Evolutionary conservation across 53 echinoderm and acorn worm genomes (phyloP).

Genomic region (Holothuria leucospilota): DNA sequence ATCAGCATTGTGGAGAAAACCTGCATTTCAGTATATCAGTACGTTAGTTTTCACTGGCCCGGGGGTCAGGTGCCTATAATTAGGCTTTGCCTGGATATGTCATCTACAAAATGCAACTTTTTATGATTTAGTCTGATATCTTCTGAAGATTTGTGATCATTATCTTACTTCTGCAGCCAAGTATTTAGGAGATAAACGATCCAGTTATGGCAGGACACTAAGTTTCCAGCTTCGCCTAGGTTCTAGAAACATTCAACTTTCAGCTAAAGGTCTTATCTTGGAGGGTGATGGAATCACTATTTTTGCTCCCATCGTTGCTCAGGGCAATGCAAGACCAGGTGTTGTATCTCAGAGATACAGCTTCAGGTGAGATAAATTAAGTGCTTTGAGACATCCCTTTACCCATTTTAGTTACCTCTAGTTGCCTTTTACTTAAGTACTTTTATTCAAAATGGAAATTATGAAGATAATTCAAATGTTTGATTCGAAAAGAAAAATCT

Average conservation of each 20-base stretch:
- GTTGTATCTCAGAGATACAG: constrained; percentile 66
- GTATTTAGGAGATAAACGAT: constrained; percentile 78
- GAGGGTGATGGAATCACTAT: constrained; percentile 80
- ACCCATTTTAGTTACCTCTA: too few species aligned
- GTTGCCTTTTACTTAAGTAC: too few species aligned
- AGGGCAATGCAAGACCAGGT: constrained; percentile 79
- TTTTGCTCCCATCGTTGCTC: constrained; percentile 84
- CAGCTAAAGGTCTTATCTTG: constrained; percentile 80
- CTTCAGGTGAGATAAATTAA: constrained; percentile 74
- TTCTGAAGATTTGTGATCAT: neutral
- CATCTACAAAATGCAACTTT: neutral
- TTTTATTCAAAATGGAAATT: too few species aligned
- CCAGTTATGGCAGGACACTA: constrained; percentile 83
- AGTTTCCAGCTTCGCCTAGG: constrained; percentile 84
- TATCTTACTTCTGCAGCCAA: constrained; percentile 46
- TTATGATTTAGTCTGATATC: neutral
- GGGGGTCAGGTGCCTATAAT: too few species aligned
- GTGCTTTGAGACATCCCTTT: too few species aligned
- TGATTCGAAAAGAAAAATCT: too few species aligned
- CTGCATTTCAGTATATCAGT: too few species aligned
- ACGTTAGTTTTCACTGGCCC: too few species aligned
- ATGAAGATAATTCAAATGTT: too few species aligned
- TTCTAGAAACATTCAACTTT: constrained; percentile 69
- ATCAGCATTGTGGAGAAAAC: too few species aligned
- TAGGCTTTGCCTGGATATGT: too few species aligned